Percentiles rank a stretch among this genome's conserved stretches.
These are phyloP conservation scores for Lepetodrilus schrolli DNA, from an alignment of 2,888 invertebrate species.

Conservation along the genomic window DNA sequence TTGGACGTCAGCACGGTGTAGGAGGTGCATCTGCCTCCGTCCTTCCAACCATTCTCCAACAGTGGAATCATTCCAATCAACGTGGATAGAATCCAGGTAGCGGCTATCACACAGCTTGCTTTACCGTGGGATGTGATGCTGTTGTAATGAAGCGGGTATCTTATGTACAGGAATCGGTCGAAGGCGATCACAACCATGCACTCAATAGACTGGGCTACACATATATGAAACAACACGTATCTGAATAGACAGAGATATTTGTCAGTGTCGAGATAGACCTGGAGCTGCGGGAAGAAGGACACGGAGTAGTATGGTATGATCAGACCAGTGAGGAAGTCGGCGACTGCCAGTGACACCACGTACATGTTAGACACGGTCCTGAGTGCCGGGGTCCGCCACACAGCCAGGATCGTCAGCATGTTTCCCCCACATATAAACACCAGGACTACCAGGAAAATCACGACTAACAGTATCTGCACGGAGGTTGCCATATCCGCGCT, in stretches of 20 bases:
- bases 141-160: slow-evolving; percentile 29
- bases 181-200: slow-evolving; percentile 36
- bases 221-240: slow-evolving; percentile 5
- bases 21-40: background rate
- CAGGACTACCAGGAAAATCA: background rate
- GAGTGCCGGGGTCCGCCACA: slow-evolving; percentile 32
- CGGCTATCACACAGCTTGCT: background rate
- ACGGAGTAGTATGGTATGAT: background rate
- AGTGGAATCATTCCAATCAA: slow-evolving; percentile 9
- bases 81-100: slow-evolving; percentile 1
- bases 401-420: slow-evolving; percentile 36
- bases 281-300: background rate
- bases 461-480: background rate
- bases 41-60: slow-evolving; percentile 13
- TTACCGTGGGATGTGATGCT: background rate
- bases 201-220: slow-evolving; percentile 14
- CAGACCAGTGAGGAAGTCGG: slow-evolving; percentile 32
- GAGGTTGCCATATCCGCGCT: background rate
- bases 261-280: background rate
- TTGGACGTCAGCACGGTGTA: background rate
- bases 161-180: slow-evolving; percentile 37
- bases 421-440: slow-evolving; percentile 37
- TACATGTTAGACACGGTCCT: slow-evolving; percentile 43
- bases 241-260: slow-evolving; percentile 18
- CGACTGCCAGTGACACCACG: slow-evolving; percentile 40